Evolutionary conservation across 2,113 vertebrate species (phyloP).

Genomic region (Zosterops lateralis): DNA sequence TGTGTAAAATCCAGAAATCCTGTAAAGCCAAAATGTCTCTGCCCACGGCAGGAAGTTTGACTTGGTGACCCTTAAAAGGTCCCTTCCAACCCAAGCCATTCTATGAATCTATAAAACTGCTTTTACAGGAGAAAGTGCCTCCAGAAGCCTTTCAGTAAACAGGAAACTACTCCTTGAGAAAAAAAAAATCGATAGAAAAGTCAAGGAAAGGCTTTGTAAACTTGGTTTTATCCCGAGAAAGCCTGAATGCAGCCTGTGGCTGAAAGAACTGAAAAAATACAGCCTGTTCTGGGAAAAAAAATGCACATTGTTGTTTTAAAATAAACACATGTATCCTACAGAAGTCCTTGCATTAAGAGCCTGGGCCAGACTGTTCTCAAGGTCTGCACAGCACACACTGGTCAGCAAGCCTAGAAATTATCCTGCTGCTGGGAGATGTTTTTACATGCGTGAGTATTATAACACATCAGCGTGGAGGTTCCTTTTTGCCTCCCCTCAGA

Average conservation of each 20-base stretch:
- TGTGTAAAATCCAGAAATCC: background rate
- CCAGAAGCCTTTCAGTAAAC: conserved; percentile 3
- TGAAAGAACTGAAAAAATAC: background rate
- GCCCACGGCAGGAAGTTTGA: background rate
- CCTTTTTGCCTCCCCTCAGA: background rate
- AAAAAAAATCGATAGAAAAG: background rate
- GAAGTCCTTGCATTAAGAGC: background rate
- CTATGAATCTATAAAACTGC: background rate
- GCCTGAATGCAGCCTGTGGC: background rate
- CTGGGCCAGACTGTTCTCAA: background rate
- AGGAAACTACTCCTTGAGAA: background rate
- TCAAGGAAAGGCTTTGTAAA: background rate
- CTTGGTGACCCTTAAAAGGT: background rate
- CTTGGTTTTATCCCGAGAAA: background rate
- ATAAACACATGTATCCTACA: background rate
- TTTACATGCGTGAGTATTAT: background rate
- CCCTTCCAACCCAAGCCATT: background rate
- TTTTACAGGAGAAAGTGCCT: conserved; percentile 11
- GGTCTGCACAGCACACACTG: background rate
- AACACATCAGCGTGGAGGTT: accelerated
- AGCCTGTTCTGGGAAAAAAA: background rate
- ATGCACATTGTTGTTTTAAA: background rate
- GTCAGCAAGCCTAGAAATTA: background rate
- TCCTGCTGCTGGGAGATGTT: background rate
- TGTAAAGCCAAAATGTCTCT: background rate